Percentiles rank a stretch among this genome's conserved stretches.
These are phyloP conservation scores for Diplazon laetatorius DNA, from an alignment of 2,888 invertebrate genomes.

Conservation along the genomic window DNA sequence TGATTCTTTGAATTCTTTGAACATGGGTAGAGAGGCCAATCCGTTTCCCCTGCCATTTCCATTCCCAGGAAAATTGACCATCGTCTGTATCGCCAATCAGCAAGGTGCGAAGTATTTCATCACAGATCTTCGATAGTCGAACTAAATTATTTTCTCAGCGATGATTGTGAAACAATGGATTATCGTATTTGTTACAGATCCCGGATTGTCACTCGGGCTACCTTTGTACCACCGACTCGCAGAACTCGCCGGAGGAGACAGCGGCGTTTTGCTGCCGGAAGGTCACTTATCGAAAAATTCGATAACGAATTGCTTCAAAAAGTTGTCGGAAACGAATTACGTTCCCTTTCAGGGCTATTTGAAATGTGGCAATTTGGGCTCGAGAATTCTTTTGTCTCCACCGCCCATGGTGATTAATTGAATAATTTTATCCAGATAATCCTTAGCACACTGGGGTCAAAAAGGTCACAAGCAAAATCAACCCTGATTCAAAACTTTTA, in stretches of 20 bases:
- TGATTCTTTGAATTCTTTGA: conserved; percentile 83
- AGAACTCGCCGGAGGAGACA: conserved; percentile 89
- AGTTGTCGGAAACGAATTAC: conserved; percentile 89
- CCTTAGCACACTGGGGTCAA: too few relatives aligned
- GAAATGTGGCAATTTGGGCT: conserved; percentile 90
- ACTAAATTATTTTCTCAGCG: too few relatives aligned
- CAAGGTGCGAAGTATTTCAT: too few relatives aligned
- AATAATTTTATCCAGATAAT: conserved; percentile 4
- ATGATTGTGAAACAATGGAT: too few relatives aligned
- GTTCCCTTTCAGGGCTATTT: conserved; percentile 88
- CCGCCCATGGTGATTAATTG: conserved; percentile 86
- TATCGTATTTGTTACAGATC: conserved; percentile 75
- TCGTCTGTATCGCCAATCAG: conserved; percentile 88
- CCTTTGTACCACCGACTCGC: conserved; percentile 91
- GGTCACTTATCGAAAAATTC: conserved; percentile 82
- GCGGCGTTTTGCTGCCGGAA: conserved; percentile 85
- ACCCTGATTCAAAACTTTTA: too few relatives aligned
- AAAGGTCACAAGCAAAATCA: too few relatives aligned
- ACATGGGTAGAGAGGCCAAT: conserved; percentile 81
- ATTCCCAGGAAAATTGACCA: conserved; percentile 91
- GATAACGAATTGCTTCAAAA: conserved; percentile 83
- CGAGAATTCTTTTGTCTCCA: conserved; percentile 89
- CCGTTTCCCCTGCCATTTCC: conserved; percentile 90
- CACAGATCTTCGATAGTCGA: too few relatives aligned
- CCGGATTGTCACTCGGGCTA: conserved; percentile 84